These are phyloP conservation scores for Drymodes brunneopygia DNA, from an alignment of 2,113 vertebrate genomes.

Conservation along the genomic window DNA sequence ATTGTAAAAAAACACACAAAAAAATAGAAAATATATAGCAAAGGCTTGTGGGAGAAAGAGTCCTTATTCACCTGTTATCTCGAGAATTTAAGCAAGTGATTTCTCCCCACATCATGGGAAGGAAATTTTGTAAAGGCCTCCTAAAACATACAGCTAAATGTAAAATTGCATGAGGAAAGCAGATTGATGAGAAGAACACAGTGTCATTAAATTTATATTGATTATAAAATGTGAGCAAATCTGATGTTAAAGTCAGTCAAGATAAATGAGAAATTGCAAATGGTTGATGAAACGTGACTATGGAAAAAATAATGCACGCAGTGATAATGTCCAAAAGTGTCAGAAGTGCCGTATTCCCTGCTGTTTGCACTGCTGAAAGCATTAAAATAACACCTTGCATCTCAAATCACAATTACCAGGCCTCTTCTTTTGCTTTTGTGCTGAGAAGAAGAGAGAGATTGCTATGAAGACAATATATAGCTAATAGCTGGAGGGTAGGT, in stretches of 20 bases:
- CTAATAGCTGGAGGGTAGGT: conserved; percentile 54
- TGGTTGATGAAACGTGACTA: background rate
- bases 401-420: conserved; percentile 37
- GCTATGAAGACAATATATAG: conserved; percentile 60
- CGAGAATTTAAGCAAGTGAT: background rate
- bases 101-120: background rate
- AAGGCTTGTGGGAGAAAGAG: background rate
- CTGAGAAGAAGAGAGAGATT: conserved; percentile 26
- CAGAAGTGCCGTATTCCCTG: background rate
- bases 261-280: conserved; percentile 44
- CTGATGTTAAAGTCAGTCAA: conserved; percentile 19
- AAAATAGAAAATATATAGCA: background rate
- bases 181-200: conserved; percentile 5
- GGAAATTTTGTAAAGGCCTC: conserved; percentile 27
- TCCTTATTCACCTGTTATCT: background rate
- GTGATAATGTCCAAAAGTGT: background rate
- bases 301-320: background rate
- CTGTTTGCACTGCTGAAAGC: conserved; percentile 3
- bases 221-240: conserved; percentile 27
- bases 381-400: conserved; percentile 47
- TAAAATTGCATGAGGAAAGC: conserved; percentile 27
- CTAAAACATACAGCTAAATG: background rate
- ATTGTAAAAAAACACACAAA: background rate
- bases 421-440: conserved; percentile 5
- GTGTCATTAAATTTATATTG: background rate